Conservation (phyloP, 2,888 invertebrate species). For the Chirona hameri region DNA sequence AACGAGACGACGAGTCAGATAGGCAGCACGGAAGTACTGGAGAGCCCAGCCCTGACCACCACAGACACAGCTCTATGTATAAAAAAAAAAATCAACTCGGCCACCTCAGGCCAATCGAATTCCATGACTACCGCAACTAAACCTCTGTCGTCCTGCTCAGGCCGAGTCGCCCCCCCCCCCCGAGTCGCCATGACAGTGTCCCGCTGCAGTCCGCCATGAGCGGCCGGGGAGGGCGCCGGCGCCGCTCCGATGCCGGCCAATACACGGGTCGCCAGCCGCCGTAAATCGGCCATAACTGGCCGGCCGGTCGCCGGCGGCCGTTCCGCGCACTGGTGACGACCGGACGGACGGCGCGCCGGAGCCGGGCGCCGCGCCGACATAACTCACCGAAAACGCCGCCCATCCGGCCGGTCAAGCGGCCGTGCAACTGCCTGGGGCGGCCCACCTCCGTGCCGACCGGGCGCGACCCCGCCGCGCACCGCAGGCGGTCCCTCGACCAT, state of each 20-base stretch:
- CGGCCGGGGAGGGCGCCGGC: background rate
- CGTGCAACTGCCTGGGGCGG: background rate
- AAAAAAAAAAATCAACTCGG: no score
- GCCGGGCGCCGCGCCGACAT: background rate
- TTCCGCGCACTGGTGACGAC: background rate
- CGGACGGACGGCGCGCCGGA: background rate
- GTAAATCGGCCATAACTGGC: slow-evolving; percentile 2
- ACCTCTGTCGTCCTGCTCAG: no score
- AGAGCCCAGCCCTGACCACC: no score
- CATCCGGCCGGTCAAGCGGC: background rate
- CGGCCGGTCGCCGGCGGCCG: background rate
- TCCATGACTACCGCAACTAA: no score
- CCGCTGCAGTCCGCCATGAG: background rate
- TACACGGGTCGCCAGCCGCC: background rate
- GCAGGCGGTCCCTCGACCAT: background rate
- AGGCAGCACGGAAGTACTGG: no score
- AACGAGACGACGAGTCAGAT: no score
- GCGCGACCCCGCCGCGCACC: background rate
- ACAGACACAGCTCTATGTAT: no score
- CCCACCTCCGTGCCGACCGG: background rate
- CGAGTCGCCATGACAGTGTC: no score
- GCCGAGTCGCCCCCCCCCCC: no score
- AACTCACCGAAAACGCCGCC: background rate
- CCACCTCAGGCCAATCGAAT: no score
- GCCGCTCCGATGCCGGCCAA: background rate